Base-by-base conservation (phyloP, 2,113 vertebrate genomes). In the Copsychus sechellarum region DNA sequence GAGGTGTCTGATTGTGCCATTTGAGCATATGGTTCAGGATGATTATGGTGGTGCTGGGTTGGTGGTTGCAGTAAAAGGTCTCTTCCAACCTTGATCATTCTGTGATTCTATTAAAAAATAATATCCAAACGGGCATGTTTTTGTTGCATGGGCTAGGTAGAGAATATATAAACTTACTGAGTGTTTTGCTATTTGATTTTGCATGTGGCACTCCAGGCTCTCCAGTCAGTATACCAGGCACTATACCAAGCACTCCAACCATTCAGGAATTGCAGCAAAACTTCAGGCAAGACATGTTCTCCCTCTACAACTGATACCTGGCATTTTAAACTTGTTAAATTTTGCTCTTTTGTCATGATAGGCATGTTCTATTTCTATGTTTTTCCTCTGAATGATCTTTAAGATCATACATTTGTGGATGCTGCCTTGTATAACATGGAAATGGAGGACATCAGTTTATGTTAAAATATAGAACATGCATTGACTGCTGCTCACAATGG, bases 221-320 rank as follows among this genome's bases (percentile, higher is more conserved):
- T 58, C 43, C 16, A 74, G n/a, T 66, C 28, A 36, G 45, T 66
- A 60, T 13, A 61, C 14, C 33, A 79, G 5, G 23, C 40, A 62
- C 25, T 50, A 34, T 22, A 92, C 24, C 23, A 82, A 42, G 20
- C 62, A 65, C 26, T 73, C 47, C 34, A 87, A 1, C 72, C 42
- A 48, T 54, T 85, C 70, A 69, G 48, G 4, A 64, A 38, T 8
- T 66, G 13, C 42, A 85, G 23, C 38, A 82, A 85, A 79, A 82
- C 6, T 31, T 60, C 57, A 69, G 36, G 33, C 40, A 80, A 94
- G 33, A 12, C 5, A 12, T 80, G 48, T 42, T 72, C 5, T 6
- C 6, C 23, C 20, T 0, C 0, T 36, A 23, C 3, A 47, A 57
- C 2, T 28, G 34, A 74, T 13, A 76, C 43, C 0, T 84, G 11